Evolutionary conservation across 2,113 vertebrate species (phyloP).

Genomic region (Microtus richardsoni): DNA sequence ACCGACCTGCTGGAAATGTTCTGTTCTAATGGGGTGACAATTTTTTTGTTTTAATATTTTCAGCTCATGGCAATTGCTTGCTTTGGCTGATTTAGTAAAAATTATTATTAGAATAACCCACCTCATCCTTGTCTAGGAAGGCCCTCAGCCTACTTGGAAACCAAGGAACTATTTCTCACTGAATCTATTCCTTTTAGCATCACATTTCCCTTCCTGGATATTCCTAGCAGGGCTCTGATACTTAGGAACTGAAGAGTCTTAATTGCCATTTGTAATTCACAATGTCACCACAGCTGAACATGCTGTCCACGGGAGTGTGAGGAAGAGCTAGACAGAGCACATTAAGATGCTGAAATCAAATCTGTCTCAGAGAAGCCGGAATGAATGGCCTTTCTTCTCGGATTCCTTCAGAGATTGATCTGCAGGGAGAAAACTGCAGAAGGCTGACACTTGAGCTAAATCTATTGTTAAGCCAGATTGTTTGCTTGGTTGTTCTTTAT

Average conservation of each 20-base stretch:
- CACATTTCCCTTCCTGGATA: constrained; percentile 9
- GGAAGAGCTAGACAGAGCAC: constrained; percentile 52
- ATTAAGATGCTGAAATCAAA: constrained; percentile 33
- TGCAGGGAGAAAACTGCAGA: constrained; percentile 3
- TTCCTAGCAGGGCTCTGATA: constrained; percentile 55
- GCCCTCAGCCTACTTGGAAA: constrained; percentile 68
- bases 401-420: constrained; percentile 37
- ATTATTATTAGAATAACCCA: constrained; percentile 68
- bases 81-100: constrained; percentile 73
- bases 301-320: constrained; percentile 14
- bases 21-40: constrained; percentile 48
- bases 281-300: constrained; percentile 10
- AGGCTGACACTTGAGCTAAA: constrained; percentile 55
- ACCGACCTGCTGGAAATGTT: constrained; percentile 72
- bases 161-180: constrained; percentile 78
- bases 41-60: constrained; percentile 24
- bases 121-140: constrained; percentile 44
- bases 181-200: constrained; percentile 61
- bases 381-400: constrained; percentile 47
- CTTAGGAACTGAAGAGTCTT: constrained; percentile 36
- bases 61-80: constrained; percentile 72
- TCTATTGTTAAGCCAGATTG: constrained; percentile 61
- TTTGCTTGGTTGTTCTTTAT: background rate
- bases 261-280: constrained; percentile 10
- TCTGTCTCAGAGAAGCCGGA: background rate